A percentile compares a stretch with the other conserved stretches of the same genome.
Conservation (phyloP, 2,888 invertebrate species). For the Cenopis cana region DNA sequence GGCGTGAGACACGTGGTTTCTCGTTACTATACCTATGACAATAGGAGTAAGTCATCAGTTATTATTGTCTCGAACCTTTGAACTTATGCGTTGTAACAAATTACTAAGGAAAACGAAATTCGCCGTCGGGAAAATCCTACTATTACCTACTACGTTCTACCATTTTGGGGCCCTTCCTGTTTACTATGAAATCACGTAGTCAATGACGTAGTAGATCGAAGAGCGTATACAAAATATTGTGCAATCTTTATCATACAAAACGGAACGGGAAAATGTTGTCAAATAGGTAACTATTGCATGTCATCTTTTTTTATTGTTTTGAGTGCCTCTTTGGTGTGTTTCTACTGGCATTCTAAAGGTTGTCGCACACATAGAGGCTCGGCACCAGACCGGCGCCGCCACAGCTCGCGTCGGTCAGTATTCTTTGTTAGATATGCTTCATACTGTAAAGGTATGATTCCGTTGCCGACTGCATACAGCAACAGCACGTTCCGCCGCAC, state of each 20-base stretch:
- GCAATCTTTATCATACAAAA: conserved; percentile 2
- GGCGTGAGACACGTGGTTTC: not conserved
- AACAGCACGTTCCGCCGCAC: too few species aligned
- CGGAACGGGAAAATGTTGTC: not conserved
- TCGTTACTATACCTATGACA: not conserved
- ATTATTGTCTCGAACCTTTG: conserved; percentile 3
- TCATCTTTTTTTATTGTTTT: not conserved
- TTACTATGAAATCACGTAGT: not conserved
- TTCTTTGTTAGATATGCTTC: too few species aligned
- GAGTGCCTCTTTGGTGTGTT: not conserved
- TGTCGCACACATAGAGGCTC: not conserved
- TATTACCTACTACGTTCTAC: not conserved
- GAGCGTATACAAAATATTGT: conserved; percentile 15
- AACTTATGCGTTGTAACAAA: not conserved
- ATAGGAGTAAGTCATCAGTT: not conserved
- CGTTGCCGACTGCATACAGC: too few species aligned
- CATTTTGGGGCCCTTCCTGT: not conserved
- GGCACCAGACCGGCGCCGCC: too few species aligned
- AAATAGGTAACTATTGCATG: not conserved
- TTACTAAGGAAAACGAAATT: conserved; percentile 6
- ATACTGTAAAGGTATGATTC: too few species aligned
- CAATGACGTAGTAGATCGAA: not conserved
- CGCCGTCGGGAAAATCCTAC: conserved; percentile 5
- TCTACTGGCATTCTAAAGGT: not conserved
- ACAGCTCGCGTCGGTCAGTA: too few species aligned